phyloP scores from a whole-genome alignment of 2,113 vertebrate genomes.

The Salminus brasiliensis region DNA sequence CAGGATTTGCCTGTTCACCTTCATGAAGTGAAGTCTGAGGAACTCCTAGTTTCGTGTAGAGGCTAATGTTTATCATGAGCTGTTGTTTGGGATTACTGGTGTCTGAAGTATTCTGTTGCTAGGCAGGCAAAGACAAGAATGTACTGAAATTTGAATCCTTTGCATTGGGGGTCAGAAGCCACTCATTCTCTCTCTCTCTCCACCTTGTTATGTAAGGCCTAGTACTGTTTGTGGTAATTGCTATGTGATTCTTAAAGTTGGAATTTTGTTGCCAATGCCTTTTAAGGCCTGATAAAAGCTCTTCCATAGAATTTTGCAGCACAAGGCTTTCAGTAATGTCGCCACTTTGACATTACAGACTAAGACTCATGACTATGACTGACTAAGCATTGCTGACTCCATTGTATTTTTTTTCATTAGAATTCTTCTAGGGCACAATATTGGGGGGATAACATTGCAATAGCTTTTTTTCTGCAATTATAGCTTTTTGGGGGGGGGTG shows the following conservation, averaged over 20 bases:
- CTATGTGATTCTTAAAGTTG: conserved; percentile 35
- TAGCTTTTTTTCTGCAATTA: no score
- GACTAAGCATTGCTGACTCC: neutral
- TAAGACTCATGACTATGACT: no score
- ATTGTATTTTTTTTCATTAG: neutral
- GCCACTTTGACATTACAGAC: neutral
- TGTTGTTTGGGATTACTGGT: conserved; percentile 43
- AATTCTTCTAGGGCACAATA: no score
- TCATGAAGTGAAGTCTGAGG: conserved; percentile 12
- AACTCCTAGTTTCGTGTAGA: conserved; percentile 30
- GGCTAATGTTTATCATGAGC: conserved; percentile 54
- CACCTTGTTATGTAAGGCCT: conserved; percentile 32
- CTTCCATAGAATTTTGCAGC: neutral
- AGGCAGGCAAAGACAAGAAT: conserved; percentile 52
- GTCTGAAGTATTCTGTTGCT: conserved; percentile 59
- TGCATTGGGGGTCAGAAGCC: conserved; percentile 54
- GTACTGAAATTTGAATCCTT: conserved; percentile 56
- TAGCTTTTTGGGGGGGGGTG: no score
- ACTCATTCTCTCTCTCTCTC: conserved; percentile 47
- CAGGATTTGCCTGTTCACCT: neutral
- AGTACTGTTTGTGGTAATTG: conserved; percentile 48
- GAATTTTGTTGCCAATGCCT: neutral
- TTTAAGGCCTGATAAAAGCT: neutral
- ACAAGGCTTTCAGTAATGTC: neutral
- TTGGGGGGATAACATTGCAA: no score